Evolutionary conservation across 1,140 invertebrate genomes (phyloP).

Genomic region (Tetragonula clypearis): DNA sequence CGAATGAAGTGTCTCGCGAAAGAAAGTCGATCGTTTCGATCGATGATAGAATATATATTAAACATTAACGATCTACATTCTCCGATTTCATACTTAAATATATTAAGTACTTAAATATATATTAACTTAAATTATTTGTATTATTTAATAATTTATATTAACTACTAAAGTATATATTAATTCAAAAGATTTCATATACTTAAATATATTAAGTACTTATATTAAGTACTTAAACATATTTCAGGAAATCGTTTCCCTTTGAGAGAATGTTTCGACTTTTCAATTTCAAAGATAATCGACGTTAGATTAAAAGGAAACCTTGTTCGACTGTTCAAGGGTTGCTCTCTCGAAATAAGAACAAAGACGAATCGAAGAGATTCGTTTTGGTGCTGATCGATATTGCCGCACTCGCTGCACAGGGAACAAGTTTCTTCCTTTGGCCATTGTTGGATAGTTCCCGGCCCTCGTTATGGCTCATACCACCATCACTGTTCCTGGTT

Average conservation of each 20-base stretch:
- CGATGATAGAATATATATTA: too few relatives aligned
- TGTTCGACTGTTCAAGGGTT: slow-evolving; percentile 84
- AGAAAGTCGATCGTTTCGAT: too few relatives aligned
- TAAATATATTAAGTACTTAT: too few relatives aligned
- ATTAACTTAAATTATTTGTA: too few relatives aligned
- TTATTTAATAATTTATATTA: too few relatives aligned
- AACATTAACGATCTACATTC: too few relatives aligned
- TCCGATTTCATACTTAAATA: too few relatives aligned
- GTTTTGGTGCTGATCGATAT: slow-evolving; percentile 92
- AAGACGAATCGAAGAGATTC: slow-evolving; percentile 88
- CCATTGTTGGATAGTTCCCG: slow-evolving; percentile 88
- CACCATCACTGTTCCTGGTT: slow-evolving; percentile 90
- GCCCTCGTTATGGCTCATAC: slow-evolving; percentile 91
- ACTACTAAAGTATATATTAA: too few relatives aligned
- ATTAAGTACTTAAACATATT: neutral
- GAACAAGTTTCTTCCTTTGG: slow-evolving; percentile 95
- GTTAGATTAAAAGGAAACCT: neutral
- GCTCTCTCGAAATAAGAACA: slow-evolving; percentile 89
- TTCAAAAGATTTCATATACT: too few relatives aligned
- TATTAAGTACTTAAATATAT: too few relatives aligned
- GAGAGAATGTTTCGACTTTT: neutral
- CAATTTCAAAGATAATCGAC: neutral
- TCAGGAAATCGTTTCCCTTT: too few relatives aligned
- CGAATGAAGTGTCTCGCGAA: too few relatives aligned
- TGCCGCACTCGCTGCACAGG: slow-evolving; percentile 91